Evolutionary conservation across 2,797 vertebrate genomes (phyloP).

Genomic region (Morus bassanus): DNA sequence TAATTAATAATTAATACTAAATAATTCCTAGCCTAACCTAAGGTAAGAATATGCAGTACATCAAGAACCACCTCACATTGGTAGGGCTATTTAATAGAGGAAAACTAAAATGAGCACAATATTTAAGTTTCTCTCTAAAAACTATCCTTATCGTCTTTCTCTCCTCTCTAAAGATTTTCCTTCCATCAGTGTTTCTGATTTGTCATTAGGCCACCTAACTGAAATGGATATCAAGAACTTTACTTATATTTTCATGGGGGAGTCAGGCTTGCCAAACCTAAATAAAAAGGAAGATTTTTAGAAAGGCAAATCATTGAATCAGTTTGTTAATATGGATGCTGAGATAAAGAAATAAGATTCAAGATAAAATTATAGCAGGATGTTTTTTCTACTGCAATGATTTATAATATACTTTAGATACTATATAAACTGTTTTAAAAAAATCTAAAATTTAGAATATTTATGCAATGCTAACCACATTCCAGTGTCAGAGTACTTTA

Average conservation of each 20-base stretch:
- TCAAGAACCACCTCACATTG: background rate
- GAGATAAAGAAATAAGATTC: background rate
- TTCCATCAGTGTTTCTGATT: background rate
- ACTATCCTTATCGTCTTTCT: background rate
- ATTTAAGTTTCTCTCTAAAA: background rate
- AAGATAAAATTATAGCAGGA: background rate
- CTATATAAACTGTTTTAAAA: background rate
- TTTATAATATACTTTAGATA: background rate
- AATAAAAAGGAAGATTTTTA: background rate
- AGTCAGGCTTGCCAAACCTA: background rate
- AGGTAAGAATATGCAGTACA: background rate
- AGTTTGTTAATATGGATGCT: background rate
- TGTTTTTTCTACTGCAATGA: background rate
- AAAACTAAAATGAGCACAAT: background rate
- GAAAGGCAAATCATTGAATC: background rate
- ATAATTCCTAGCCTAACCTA: background rate
- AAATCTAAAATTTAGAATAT: background rate
- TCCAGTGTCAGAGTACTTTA: background rate
- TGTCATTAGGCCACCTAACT: background rate
- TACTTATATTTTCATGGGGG: background rate
- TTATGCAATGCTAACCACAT: background rate
- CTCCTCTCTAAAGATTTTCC: background rate
- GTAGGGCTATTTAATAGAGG: background rate
- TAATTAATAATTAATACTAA: conserved; percentile 39
- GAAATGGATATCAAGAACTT: background rate